Evolutionary conservation across 2,888 invertebrate species (phyloP), one percentile per base, ranked within the genome.

Genomic region (Apodemia mormo): DNA sequence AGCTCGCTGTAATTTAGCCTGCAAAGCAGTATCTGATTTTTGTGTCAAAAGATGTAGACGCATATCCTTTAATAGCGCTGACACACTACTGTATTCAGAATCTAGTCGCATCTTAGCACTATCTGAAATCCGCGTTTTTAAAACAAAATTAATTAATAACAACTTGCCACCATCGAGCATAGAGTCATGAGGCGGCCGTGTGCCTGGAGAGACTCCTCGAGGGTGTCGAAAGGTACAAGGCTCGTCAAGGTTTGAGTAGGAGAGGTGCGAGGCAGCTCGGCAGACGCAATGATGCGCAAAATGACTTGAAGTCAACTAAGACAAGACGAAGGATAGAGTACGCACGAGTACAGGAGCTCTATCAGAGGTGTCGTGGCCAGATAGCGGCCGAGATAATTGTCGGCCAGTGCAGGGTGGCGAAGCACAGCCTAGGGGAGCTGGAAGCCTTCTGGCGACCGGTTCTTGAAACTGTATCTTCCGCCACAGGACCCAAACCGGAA

Each of bases 361-460:
- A 37, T 29, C 37, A 67, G 68, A 76, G 74, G 68, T 72, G 65
- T 56, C 73, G 71, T 9, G 49, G 73, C 43, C 71, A 72, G 7
- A 71, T 75, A 30, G 75, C 75, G 54, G 71, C 71, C 0, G 76
- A 77, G 45, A 69, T 76, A 4, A 66, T 77, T 5, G 74, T 75
- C 33, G 76, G 75, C 6, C 70, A 68, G 49, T 70, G 66, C 56
- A 67, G 76, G 68, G 68, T 67, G 33, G 65, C 66, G 8, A 69
- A 66, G 70, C 75, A 75, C 61, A 52, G 49, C 30, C 71, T 76
- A 9, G 72, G 29, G 37, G 73, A 70, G 12, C 14, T 77, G 73
- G 74, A 76, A 75, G 71, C 76, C 71, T 76, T 70, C 14, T 77
- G 75, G 76, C 72, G 73, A 64, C 75, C 74, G 1, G 61, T 76